Percentiles rank a stretch among this genome's conserved stretches.
phyloP scores from a whole-genome alignment of 2,888 invertebrate genomes.

The Xiphydria camelus region DNA sequence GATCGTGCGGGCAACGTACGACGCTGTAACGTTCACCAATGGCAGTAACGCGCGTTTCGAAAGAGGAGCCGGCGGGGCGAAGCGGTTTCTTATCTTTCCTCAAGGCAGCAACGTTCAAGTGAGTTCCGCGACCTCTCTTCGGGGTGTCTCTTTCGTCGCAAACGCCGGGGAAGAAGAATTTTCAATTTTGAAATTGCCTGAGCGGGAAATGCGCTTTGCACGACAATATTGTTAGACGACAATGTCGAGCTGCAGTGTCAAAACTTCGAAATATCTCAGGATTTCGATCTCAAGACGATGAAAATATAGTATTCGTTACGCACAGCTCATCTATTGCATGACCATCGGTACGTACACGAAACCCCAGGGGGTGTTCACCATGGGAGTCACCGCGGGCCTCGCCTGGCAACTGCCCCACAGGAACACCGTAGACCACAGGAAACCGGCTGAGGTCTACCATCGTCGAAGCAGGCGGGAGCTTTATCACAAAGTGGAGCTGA shows the following conservation, averaged over 20 bases:
- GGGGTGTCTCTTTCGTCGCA: too few relatives aligned
- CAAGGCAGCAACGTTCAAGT: conserved; percentile 68
- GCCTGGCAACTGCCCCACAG: conserved; percentile 75
- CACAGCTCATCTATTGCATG: conserved; percentile 64
- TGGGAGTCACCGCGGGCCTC: conserved; percentile 75
- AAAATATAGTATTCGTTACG: conserved; percentile 1
- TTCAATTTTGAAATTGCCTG: too few relatives aligned
- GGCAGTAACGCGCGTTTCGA: conserved; percentile 1
- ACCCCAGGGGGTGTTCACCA: conserved; percentile 66
- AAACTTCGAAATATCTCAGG: too few relatives aligned
- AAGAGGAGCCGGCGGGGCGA: conserved; percentile 54
- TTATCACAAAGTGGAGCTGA: conserved; percentile 65
- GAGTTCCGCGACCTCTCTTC: too few relatives aligned
- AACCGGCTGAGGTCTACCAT: conserved; percentile 61
- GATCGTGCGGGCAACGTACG: too few relatives aligned
- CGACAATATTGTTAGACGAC: too few relatives aligned
- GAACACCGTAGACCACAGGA: conserved; percentile 55
- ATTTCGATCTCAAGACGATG: too few relatives aligned
- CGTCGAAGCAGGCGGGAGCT: conserved; percentile 66
- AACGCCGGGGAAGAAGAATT: too few relatives aligned
- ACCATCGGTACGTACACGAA: conserved; percentile 62
- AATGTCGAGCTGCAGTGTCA: too few relatives aligned
- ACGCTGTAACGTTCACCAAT: too few relatives aligned
- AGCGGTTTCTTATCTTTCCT: conserved; percentile 64
- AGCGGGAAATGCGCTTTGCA: too few relatives aligned